Evolutionary conservation across 2,797 vertebrate genomes (phyloP).

Genomic region (Enteromius radiatus): DNA sequence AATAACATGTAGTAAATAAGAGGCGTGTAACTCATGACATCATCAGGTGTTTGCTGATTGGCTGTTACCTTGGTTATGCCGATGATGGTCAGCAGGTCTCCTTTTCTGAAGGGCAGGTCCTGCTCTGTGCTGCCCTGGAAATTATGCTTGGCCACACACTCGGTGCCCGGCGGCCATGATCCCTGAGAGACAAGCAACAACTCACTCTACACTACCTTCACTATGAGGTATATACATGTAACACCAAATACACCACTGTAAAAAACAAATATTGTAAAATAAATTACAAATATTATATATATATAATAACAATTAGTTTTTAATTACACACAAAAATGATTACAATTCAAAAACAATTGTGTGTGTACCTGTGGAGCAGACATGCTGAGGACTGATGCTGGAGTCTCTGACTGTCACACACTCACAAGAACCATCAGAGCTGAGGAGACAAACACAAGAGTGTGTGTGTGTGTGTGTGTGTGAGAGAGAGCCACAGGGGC

Average conservation of each 20-base stretch:
- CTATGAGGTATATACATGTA: no score
- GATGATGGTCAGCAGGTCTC: constrained; percentile 94
- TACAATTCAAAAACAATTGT: no score
- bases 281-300: no score
- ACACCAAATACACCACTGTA: no score
- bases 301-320: no score
- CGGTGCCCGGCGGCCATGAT: constrained; percentile 90
- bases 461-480: not conserved
- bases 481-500: not conserved
- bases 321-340: no score
- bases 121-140: constrained; percentile 94
- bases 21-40: not conserved
- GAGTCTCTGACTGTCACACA: constrained; percentile 76
- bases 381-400: constrained; percentile 73
- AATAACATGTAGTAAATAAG: not conserved
- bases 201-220: no score
- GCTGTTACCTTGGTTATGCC: constrained; percentile 90
- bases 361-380: constrained; percentile 77
- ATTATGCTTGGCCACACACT: constrained; percentile 98
- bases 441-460: constrained; percentile 49
- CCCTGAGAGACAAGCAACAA: constrained; percentile 64
- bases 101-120: constrained; percentile 97
- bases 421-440: constrained; percentile 81
- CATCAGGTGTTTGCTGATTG: constrained; percentile 38
- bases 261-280: no score